phyloP scores from a whole-genome alignment of 2,888 invertebrate species.

The Pristionchus japonicus region DNA sequence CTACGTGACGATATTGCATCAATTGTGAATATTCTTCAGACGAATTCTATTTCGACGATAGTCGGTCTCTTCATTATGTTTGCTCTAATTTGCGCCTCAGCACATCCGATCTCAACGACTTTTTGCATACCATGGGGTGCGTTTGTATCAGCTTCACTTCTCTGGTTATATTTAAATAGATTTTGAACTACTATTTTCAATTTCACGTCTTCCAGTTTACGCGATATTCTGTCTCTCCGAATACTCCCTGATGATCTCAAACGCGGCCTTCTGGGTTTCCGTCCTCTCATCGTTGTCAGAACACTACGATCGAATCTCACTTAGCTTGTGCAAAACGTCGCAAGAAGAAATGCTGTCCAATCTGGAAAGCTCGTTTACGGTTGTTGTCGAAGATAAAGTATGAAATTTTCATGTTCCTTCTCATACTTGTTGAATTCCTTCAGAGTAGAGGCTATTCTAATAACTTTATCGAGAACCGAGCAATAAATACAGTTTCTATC shows the following conservation, averaged over 20 bases:
- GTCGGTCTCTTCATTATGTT: neutral
- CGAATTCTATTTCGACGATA: neutral
- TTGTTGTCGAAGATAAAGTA: neutral
- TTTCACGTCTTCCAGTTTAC: neutral
- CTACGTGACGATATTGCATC: no score
- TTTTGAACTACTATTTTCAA: neutral
- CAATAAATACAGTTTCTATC: neutral
- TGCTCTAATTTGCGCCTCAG: neutral
- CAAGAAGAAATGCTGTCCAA: neutral
- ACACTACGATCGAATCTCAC: neutral
- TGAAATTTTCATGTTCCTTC: neutral
- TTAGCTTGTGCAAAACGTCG: neutral
- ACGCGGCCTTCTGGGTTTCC: neutral
- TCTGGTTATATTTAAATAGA: neutral
- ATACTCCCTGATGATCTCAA: neutral
- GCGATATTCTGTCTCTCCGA: constrained; percentile 13
- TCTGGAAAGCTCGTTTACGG: neutral
- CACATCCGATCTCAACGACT: neutral
- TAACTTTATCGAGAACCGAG: no score
- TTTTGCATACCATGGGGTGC: neutral
- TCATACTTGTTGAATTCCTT: no score
- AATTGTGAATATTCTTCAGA: no score
- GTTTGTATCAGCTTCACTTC: neutral
- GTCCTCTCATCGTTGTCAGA: neutral
- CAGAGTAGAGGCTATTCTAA: no score